These are phyloP conservation scores for Drosophila lutescens DNA, from an alignment of 2,888 invertebrate species.

Conservation along the genomic window DNA sequence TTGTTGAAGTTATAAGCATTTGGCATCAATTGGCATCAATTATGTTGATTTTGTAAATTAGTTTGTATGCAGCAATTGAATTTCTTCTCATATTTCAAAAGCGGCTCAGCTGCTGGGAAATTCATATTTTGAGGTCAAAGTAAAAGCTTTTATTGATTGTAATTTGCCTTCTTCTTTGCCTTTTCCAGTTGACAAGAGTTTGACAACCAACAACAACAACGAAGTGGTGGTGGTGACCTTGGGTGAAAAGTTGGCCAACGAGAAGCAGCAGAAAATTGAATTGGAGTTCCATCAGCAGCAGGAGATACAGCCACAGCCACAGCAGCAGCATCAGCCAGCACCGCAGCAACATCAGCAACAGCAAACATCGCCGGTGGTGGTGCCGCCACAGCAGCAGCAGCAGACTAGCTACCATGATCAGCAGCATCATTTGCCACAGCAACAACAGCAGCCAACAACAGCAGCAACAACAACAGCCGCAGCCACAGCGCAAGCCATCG, in stretches of 20 bases:
- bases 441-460: constrained; percentile 49
- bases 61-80: constrained; percentile 61
- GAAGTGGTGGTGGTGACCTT: constrained; percentile 42
- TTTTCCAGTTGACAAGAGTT: constrained; percentile 62
- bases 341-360: constrained; percentile 55
- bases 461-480: constrained; percentile 40
- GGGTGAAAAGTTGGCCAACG: constrained; percentile 62
- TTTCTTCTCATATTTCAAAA: constrained; percentile 8
- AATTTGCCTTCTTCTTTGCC: background rate
- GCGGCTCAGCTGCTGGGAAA: background rate
- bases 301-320: constrained; percentile 75
- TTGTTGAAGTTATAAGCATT: constrained; percentile 57
- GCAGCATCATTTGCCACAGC: constrained; percentile 51
- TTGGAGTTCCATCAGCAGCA: constrained; percentile 61
- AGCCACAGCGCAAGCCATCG: constrained; percentile 57
- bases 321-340: constrained; percentile 49
- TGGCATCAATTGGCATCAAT: constrained; percentile 73
- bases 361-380: constrained; percentile 53
- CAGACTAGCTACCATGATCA: constrained; percentile 40
- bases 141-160: constrained; percentile 23
- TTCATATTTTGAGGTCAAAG: constrained; percentile 11
- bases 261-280: constrained; percentile 58
- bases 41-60: constrained; percentile 68
- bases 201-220: constrained; percentile 52
- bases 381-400: constrained; percentile 85